Percentiles rank a stretch among this genome's conserved stretches.
Conservation (phyloP, 2,888 invertebrate species). For the Portevinia maculata region DNA sequence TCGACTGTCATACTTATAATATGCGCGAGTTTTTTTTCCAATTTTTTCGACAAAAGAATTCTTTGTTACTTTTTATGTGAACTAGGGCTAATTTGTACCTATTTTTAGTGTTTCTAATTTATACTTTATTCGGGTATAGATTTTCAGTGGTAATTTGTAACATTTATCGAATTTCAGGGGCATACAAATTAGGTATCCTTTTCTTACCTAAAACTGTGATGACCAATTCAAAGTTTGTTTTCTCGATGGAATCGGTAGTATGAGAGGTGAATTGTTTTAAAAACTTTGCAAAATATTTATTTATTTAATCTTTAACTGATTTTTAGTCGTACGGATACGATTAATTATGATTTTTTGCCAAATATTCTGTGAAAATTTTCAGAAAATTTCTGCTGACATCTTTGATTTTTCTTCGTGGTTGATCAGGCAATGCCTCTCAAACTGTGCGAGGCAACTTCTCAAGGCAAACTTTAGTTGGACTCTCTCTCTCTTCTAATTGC, state of each 20-base stretch:
- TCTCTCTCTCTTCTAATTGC: slow-evolving; percentile 66
- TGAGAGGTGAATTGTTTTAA: slow-evolving; percentile 36
- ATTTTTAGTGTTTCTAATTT: slow-evolving; percentile 32
- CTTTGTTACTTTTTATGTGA: slow-evolving; percentile 62
- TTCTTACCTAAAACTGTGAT: slow-evolving; percentile 63
- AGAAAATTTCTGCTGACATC: slow-evolving; percentile 75
- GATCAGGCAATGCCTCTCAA: slow-evolving; percentile 64
- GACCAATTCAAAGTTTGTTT: slow-evolving; percentile 50
- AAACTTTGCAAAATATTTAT: slow-evolving; percentile 65
- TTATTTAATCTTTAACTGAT: slow-evolving; percentile 47
- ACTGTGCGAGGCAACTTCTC: slow-evolving; percentile 66
- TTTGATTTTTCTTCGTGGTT: slow-evolving; percentile 74
- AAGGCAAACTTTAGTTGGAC: slow-evolving; percentile 56
- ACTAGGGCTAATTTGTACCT: slow-evolving; percentile 17
- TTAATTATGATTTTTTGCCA: slow-evolving; percentile 45
- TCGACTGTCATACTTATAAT: slow-evolving; percentile 70
- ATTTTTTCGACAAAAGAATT: slow-evolving; percentile 67
- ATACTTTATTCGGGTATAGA: slow-evolving; percentile 53
- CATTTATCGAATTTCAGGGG: slow-evolving; percentile 34
- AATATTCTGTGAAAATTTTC: slow-evolving; percentile 72
- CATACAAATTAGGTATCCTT: slow-evolving; percentile 62
- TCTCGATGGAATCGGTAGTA: slow-evolving; percentile 37
- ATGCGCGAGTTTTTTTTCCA: slow-evolving; percentile 54
- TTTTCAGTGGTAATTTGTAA: slow-evolving; percentile 12
- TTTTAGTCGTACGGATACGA: slow-evolving; percentile 9